A percentile compares a stretch with the other conserved stretches of the same genome.
Evolutionary conservation across 2,888 invertebrate genomes (phyloP).

Genomic region (Andrena flavipes): DNA sequence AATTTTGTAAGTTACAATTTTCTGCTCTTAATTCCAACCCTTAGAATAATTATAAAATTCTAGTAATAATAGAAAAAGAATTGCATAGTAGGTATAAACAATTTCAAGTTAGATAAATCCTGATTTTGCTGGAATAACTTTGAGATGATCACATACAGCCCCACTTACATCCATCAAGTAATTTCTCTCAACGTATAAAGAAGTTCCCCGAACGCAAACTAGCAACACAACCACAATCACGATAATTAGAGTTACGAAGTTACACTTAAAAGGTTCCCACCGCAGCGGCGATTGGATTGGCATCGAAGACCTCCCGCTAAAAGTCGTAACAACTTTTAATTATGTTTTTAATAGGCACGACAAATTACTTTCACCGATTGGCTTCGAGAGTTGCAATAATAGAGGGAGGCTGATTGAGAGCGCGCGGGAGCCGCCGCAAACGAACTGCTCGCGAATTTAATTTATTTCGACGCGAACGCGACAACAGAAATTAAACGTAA

Average conservation of each 20-base stretch:
- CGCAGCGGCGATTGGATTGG: background rate
- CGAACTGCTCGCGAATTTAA: slow-evolving; percentile 36
- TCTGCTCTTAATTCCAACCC: too few species aligned
- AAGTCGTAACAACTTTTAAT: slow-evolving; percentile 40
- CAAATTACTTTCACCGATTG: slow-evolving; percentile 19
- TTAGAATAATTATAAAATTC: too few species aligned
- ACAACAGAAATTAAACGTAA: slow-evolving; percentile 61
- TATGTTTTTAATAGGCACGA: slow-evolving; percentile 10
- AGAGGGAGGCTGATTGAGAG: slow-evolving; percentile 20
- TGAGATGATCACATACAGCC: too few species aligned
- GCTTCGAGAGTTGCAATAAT: background rate
- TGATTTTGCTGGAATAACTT: too few species aligned
- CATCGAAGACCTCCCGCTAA: background rate
- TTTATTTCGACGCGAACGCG: slow-evolving; percentile 49
- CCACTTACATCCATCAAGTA: too few species aligned
- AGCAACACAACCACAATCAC: background rate
- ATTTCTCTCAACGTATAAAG: too few species aligned
- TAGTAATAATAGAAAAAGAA: too few species aligned
- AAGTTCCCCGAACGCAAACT: background rate
- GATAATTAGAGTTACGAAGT: background rate
- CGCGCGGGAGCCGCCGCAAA: slow-evolving; percentile 30
- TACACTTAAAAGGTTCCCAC: background rate
- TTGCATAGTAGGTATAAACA: too few species aligned
- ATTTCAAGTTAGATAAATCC: too few species aligned
- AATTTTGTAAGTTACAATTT: too few species aligned